Percentiles rank a stretch among this genome's conserved stretches.
Conservation (phyloP, 2,113 vertebrate species). For the Tachuris rubrigastra region DNA sequence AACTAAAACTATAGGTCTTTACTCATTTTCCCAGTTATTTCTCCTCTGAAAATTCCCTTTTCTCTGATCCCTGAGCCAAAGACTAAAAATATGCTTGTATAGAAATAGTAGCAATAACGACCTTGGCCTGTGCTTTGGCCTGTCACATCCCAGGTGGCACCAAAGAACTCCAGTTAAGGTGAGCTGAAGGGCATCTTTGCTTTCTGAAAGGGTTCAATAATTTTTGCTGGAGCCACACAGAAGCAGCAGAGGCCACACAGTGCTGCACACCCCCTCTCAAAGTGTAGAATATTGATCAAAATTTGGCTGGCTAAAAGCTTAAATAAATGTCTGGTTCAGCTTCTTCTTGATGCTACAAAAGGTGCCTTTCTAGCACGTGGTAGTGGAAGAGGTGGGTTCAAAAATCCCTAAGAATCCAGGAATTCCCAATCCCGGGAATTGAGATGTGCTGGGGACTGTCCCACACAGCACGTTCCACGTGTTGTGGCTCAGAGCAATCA, state of each 20-base stretch:
- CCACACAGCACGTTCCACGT: accelerated
- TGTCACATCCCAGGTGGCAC: neutral
- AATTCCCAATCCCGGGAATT: accelerated
- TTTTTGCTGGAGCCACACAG: neutral
- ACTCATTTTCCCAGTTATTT: conserved; percentile 44
- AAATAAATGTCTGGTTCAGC: neutral
- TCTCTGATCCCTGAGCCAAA: conserved; percentile 5
- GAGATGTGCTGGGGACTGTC: neutral
- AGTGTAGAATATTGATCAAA: neutral
- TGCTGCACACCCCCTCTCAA: neutral
- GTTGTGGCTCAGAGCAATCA: neutral
- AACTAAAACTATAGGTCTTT: conserved; percentile 45
- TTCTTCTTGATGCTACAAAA: neutral
- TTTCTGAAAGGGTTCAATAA: neutral
- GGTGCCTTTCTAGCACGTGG: neutral
- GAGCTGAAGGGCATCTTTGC: conserved; percentile 25
- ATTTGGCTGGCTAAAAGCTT: neutral
- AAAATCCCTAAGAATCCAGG: neutral
- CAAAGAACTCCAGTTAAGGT: conserved; percentile 27
- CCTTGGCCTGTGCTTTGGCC: conserved; percentile 34
- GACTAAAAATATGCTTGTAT: conserved; percentile 33
- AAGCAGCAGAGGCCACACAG: neutral
- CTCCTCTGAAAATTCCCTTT: conserved; percentile 23
- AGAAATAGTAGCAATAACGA: conserved; percentile 34
- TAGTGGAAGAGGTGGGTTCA: neutral